Conservation (phyloP, 2,888 invertebrate genomes). For the Pecten maximus region DNA sequence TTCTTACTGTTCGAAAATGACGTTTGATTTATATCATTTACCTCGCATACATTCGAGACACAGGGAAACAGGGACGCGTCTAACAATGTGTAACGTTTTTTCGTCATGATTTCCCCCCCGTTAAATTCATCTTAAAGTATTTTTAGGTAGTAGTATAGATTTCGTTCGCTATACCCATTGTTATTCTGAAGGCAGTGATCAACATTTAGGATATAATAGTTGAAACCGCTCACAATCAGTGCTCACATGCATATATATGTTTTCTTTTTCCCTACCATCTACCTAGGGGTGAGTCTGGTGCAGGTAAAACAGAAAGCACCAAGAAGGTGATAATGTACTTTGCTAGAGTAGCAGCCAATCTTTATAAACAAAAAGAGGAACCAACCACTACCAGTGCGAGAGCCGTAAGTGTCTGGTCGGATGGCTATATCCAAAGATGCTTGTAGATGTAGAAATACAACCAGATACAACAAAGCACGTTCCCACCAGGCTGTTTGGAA, state of each 20-base stretch:
- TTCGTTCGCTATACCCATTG: not conserved
- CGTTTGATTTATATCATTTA: not conserved
- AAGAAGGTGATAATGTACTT: slow-evolving; percentile 99
- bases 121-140: not conserved
- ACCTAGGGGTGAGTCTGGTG: slow-evolving; percentile 88
- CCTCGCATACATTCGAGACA: not conserved
- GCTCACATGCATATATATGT: not conserved
- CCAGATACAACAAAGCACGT: not conserved
- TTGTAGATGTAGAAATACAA: not conserved
- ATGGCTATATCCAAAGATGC: not conserved
- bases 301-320: slow-evolving; percentile 99
- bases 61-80: not conserved
- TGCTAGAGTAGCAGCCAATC: slow-evolving; percentile 87
- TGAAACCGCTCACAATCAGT: not conserved
- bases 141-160: not conserved
- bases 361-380: slow-evolving; percentile 63
- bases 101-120: too few relatives aligned
- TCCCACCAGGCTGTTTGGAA: not conserved
- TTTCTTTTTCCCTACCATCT: not conserved
- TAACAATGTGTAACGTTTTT: not conserved
- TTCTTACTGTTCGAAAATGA: not conserved
- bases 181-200: not conserved
- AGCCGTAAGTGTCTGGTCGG: slow-evolving; percentile 60
- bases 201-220: not conserved
- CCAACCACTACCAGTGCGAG: slow-evolving; percentile 53